phyloP scores from a whole-genome alignment of 2,113 vertebrate genomes.

The Natator depressus region DNA sequence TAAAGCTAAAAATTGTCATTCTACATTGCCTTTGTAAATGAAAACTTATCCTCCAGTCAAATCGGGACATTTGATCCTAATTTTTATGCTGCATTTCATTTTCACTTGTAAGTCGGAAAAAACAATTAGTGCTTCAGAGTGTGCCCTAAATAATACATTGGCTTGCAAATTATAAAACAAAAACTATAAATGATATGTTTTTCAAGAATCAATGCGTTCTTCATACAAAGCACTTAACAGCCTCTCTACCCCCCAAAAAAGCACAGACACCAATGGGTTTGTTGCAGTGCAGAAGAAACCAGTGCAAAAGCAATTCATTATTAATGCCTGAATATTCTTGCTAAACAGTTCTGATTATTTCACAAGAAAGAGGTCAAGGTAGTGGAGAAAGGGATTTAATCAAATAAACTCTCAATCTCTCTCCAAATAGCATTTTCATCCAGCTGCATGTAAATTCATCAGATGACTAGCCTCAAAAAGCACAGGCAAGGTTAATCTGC shows the following conservation, averaged over 20 bases:
- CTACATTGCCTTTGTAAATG: fast-evolving
- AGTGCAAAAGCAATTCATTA: conserved; percentile 90
- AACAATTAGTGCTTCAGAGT: neutral
- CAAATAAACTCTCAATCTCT: conserved; percentile 92
- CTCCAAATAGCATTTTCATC: conserved; percentile 90
- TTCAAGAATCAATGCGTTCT: neutral
- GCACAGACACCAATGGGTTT: conserved; percentile 67
- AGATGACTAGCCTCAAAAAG: conserved; percentile 81
- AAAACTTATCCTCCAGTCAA: neutral
- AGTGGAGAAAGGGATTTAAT: conserved; percentile 90
- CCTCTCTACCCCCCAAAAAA: neutral
- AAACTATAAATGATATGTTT: conserved; percentile 15
- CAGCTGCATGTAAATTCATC: conserved; percentile 93
- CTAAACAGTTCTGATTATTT: conserved; percentile 96
- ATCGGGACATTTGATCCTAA: neutral
- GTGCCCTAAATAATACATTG: neutral
- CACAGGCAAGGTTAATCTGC: conserved; percentile 92
- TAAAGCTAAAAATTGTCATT: fast-evolving
- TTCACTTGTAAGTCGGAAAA: neutral
- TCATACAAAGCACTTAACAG: neutral
- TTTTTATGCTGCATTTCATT: neutral
- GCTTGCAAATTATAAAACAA: conserved; percentile 23
- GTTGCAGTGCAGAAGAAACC: conserved; percentile 77
- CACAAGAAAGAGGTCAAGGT: conserved; percentile 94
- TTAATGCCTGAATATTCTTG: conserved; percentile 95